Conservation (phyloP, 2,888 invertebrate species). For the Salticus scenicus region DNA sequence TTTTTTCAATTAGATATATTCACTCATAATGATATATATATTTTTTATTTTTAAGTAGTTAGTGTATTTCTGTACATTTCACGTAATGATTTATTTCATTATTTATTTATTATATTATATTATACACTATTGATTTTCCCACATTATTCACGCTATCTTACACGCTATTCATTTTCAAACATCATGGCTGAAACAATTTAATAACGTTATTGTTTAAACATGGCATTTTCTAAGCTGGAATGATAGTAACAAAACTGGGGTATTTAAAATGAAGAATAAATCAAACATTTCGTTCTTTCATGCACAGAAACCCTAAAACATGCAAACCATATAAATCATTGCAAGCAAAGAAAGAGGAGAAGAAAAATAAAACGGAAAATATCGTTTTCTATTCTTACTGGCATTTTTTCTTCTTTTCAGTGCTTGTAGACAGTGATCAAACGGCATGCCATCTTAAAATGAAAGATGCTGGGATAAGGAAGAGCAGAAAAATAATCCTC, state of each 20-base stretch:
- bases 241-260: not conserved
- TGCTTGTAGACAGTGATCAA: constrained; percentile 65
- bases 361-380: constrained; percentile 2
- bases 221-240: not conserved
- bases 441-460: constrained; percentile 44
- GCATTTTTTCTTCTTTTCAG: constrained; percentile 9
- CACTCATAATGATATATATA: no score
- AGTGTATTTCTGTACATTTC: no score
- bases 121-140: no score
- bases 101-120: no score
- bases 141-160: no score
- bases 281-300: constrained; percentile 45
- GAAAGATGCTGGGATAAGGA: constrained; percentile 34
- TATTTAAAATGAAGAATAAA: not conserved
- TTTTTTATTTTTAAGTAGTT: no score
- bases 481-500: constrained; percentile 2
- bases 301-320: constrained; percentile 46
- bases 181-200: no score
- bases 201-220: no score
- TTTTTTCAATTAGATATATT: no score
- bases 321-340: constrained; percentile 46
- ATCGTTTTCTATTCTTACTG: constrained; percentile 6
- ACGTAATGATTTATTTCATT: no score
- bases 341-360: constrained; percentile 26
- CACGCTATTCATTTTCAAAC: no score